A percentile compares a stretch with the other conserved stretches of the same genome.
These are phyloP conservation scores for Melanotaenia nigrans DNA, from an alignment of 2,797 vertebrate genomes.

Conservation along the genomic window DNA sequence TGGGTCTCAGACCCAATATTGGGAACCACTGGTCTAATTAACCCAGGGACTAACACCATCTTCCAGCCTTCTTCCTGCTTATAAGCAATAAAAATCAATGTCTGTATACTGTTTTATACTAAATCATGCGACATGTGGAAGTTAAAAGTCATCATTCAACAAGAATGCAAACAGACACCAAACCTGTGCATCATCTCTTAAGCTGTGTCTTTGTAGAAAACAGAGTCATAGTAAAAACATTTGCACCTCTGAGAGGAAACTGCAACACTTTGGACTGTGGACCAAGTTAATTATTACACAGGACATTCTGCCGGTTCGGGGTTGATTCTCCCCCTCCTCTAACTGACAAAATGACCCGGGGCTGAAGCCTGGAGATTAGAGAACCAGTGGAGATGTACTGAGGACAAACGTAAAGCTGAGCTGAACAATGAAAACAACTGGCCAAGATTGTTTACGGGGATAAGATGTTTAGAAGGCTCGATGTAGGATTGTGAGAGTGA, in stretches of 20 bases:
- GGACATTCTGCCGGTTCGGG: not conserved
- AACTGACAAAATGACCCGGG: slow-evolving; percentile 23
- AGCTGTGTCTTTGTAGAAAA: not conserved
- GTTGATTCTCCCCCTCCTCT: not conserved
- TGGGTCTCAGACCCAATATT: too few relatives aligned
- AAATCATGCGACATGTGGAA: not conserved
- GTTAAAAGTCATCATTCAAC: not conserved
- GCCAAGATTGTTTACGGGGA: slow-evolving; percentile 75
- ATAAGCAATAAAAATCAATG: not conserved
- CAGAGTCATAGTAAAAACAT: not conserved
- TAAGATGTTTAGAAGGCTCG: slow-evolving; percentile 64
- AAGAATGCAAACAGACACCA: not conserved
- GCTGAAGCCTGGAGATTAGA: slow-evolving; percentile 68
- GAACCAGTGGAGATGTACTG: slow-evolving; percentile 61
- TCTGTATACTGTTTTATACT: not conserved
- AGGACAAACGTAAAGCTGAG: slow-evolving; percentile 70
- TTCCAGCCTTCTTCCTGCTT: not conserved
- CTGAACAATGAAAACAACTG: slow-evolving; percentile 70
- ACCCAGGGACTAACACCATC: not conserved
- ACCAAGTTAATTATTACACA: not conserved
- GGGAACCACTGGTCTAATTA: too few relatives aligned
- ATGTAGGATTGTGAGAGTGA: slow-evolving; percentile 44
- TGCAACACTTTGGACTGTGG: not conserved
- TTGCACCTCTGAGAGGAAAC: not conserved
- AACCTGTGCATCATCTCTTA: not conserved